A percentile compares a stretch with the other conserved stretches of the same genome.
Evolutionary conservation across 2,113 vertebrate genomes (phyloP).

Genomic region (Dipodomys stephensi): DNA sequence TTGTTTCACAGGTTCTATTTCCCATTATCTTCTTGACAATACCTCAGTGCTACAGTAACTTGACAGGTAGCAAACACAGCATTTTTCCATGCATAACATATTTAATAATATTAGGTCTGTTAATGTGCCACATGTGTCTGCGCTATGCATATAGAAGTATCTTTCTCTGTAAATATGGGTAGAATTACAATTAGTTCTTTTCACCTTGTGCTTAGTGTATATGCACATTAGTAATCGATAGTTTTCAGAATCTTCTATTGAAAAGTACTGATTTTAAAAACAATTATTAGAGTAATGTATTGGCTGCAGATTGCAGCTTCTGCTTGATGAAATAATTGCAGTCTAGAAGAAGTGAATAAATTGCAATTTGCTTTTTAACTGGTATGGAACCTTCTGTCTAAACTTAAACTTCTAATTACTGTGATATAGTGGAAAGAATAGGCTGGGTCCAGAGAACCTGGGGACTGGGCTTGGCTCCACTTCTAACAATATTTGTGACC

Average conservation of each 20-base stretch:
- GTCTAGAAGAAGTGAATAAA: slow-evolving; percentile 13
- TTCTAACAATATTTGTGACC: not conserved
- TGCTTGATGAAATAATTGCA: not conserved
- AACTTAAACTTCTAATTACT: not conserved
- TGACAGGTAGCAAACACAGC: not conserved
- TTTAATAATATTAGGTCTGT: not conserved
- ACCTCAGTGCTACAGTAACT: not conserved
- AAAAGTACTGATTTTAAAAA: slow-evolving; percentile 4
- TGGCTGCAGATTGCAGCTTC: not conserved
- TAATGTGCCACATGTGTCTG: not conserved
- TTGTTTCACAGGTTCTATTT: slow-evolving; percentile 15
- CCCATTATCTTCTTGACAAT: not conserved
- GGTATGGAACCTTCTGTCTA: not conserved
- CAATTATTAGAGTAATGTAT: slow-evolving; percentile 26
- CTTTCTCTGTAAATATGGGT: slow-evolving; percentile 35
- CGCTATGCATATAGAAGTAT: not conserved
- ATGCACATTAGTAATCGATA: not conserved
- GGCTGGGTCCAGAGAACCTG: not conserved
- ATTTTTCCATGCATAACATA: not conserved
- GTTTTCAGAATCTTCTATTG: slow-evolving; percentile 26
- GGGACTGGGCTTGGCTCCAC: not conserved
- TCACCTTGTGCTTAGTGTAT: not conserved
- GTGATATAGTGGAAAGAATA: not conserved
- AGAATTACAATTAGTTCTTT: slow-evolving; percentile 1
- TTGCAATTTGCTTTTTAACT: not conserved